phyloP scores from a whole-genome alignment of 2,888 invertebrate genomes.

The Phengaris arion region DNA sequence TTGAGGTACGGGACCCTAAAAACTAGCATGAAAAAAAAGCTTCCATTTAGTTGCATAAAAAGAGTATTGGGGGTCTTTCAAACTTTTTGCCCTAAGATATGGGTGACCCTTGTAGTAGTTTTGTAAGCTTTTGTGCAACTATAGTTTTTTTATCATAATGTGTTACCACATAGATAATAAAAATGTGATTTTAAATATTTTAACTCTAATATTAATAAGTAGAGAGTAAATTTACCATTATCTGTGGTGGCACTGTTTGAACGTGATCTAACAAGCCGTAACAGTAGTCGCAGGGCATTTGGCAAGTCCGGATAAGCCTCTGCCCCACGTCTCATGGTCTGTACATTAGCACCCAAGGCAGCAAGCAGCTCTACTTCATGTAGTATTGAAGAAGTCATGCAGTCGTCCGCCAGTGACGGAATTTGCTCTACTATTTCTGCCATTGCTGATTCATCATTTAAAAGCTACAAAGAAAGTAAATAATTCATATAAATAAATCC shows the following conservation, averaged over 20 bases:
- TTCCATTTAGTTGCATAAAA: no score
- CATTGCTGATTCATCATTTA: conserved; percentile 73
- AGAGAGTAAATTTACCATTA: conserved; percentile 49
- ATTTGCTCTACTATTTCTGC: conserved; percentile 85
- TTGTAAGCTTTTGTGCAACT: neutral
- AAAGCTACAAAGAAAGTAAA: conserved; percentile 49
- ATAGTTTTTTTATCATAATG: no score
- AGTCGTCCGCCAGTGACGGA: conserved; percentile 85
- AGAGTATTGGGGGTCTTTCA: no score
- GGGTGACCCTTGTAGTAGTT: no score
- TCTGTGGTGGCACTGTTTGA: conserved; percentile 52
- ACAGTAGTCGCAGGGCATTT: conserved; percentile 83
- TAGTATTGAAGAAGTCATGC: conserved; percentile 85
- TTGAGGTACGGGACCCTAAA: no score
- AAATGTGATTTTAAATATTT: neutral
- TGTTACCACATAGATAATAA: no score
- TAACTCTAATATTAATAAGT: neutral
- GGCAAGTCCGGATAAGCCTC: conserved; percentile 85
- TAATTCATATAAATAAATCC: no score
- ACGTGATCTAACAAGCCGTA: conserved; percentile 75
- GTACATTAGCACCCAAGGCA: conserved; percentile 82
- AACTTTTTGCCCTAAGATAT: no score
- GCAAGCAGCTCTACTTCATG: conserved; percentile 88
- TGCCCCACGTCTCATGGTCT: conserved; percentile 83
- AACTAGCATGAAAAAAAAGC: no score